phyloP scores from a whole-genome alignment of 2,888 invertebrate species.

The Monopis laevigella region DNA sequence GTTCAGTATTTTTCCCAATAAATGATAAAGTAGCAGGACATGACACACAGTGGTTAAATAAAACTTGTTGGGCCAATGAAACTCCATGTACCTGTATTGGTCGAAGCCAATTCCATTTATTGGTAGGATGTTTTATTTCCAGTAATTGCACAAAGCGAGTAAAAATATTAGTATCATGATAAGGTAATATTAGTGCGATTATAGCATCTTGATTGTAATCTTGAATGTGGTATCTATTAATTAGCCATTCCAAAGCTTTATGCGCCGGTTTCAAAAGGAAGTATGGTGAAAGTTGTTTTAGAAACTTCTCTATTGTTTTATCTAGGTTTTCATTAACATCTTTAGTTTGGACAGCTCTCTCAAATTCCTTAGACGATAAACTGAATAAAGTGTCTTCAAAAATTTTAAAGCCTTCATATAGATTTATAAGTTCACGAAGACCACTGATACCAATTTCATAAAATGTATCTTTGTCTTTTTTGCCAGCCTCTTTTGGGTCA shows the following conservation, averaged over 20 bases:
- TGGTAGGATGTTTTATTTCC: constrained; percentile 67
- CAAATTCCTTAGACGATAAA: constrained; percentile 77
- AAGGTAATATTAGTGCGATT: constrained; percentile 85
- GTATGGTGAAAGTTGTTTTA: constrained; percentile 87
- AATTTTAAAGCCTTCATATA: constrained; percentile 76
- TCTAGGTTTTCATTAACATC: constrained; percentile 82
- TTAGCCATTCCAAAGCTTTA: constrained; percentile 95
- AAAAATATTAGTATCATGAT: constrained; percentile 93
- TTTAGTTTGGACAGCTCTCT: constrained; percentile 79
- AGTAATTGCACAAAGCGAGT: constrained; percentile 81
- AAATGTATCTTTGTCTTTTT: constrained; percentile 83
- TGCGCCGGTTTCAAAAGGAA: constrained; percentile 84
- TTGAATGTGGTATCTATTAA: constrained; percentile 89
- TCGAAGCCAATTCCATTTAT: constrained; percentile 80
- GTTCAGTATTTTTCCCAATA: constrained; percentile 35
- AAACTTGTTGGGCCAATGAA: constrained; percentile 74
- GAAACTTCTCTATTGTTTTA: constrained; percentile 78
- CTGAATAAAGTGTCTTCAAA: constrained; percentile 84
- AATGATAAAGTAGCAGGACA: constrained; percentile 42
- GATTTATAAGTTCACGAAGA: constrained; percentile 79
- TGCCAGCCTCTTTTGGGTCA: constrained; percentile 88
- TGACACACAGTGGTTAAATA: constrained; percentile 77
- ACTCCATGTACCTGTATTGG: constrained; percentile 79
- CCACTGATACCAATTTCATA: constrained; percentile 90
- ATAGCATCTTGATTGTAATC: constrained; percentile 86